Percentiles rank a stretch among this genome's conserved stretches.
phyloP scores from a whole-genome alignment of 2,797 vertebrate species.

The Spheniscus humboldti region DNA sequence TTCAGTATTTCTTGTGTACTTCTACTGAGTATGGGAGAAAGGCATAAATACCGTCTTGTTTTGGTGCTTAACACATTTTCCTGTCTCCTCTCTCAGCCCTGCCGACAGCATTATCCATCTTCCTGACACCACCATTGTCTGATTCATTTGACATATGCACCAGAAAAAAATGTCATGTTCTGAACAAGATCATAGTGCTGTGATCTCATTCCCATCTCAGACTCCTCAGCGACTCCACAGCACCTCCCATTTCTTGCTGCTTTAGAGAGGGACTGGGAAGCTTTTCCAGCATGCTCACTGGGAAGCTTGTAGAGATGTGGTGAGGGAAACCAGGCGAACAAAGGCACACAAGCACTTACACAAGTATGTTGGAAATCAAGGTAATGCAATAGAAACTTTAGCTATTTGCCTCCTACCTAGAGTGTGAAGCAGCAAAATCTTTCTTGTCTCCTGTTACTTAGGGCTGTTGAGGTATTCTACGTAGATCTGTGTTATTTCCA shows the following conservation, averaged over 20 bases:
- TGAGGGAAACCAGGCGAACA: neutral
- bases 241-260: neutral
- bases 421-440: neutral
- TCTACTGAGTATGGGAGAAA: neutral
- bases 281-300: neutral
- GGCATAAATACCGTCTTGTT: neutral
- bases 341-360: neutral
- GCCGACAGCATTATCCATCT: conserved; percentile 37
- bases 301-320: neutral
- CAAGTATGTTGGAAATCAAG: neutral
- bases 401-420: neutral
- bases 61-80: neutral
- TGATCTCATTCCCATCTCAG: conserved; percentile 52
- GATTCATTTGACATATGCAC: conserved; percentile 63
- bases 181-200: conserved; percentile 10
- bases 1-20: neutral
- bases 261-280: neutral
- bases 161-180: conserved; percentile 44
- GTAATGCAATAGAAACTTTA: neutral
- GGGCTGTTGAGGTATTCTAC: neutral
- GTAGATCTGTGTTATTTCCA: neutral
- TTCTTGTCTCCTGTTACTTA: neutral
- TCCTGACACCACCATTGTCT: conserved; percentile 41
- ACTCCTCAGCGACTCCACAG: neutral
- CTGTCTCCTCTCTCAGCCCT: conserved; percentile 29